Base-by-base conservation (phyloP, 2,888 invertebrate genomes). In the Plutella xylostella region DNA sequence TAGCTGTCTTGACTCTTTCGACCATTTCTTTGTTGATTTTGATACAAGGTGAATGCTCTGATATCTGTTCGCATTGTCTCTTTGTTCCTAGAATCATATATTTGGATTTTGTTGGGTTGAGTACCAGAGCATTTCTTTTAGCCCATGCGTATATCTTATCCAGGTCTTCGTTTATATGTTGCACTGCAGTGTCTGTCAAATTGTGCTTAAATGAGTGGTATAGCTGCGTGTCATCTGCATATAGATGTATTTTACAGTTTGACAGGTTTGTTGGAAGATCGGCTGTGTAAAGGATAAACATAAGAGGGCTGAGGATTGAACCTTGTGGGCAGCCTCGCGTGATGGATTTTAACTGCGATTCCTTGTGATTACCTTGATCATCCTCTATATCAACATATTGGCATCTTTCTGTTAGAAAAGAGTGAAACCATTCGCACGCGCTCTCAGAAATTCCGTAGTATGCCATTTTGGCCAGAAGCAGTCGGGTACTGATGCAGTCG, bases 171-270 rank as follows among this genome's bases (percentile, higher is more conserved):
- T 46, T 46, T 4, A 47, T 41, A 9, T 20, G 21, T 1, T 4
- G 6, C 2, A 44, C 11, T 4, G 43, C 20, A 2, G 5, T 4
- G 1, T 20, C 1, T 1, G 20, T 17, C 1, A 42, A 9, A 6
- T 14, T 11, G 9, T 18, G 48, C 1, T 28, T 17, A 12, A 28
- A 31, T 4, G 48, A 44, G 1, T 37, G 25, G 19, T 48, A 50
- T 3, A 50, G 1, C 21, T 47, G 51, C 4, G 48, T 9, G 17
- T 48, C 50, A 33, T 50, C 46, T 1, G 48, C 49, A 19, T 51
- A 49, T 1, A 46, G 5, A 21, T 49, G 49, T 25, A 46, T 49
- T 9, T 42, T 34, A 9, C 48, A 50, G 17, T 46, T 11, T n/a
- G 34, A 19, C 7, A 51, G 45, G 12, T 7, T 9, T 2, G 7